A percentile compares a stretch with the other conserved stretches of the same genome.
These are phyloP conservation scores for Prionace glauca DNA, from an alignment of 2,797 vertebrate species.

Conservation along the genomic window DNA sequence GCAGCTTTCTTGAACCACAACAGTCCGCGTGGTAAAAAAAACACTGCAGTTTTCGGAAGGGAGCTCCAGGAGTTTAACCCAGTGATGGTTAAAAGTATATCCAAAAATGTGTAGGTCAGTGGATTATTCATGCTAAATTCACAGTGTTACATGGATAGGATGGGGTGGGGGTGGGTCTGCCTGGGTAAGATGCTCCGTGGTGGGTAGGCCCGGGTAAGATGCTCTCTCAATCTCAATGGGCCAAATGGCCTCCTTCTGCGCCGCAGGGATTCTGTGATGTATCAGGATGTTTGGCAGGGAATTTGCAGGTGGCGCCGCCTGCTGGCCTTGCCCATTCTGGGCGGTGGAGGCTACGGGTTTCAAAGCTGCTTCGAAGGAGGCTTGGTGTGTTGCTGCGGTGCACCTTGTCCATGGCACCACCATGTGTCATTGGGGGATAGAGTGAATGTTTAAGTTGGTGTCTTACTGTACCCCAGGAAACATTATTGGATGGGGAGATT, in stretches of 20 bases:
- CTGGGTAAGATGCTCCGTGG: too few relatives aligned
- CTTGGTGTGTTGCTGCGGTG: neutral
- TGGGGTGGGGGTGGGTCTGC: too few relatives aligned
- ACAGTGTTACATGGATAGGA: too few relatives aligned
- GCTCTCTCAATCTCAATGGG: too few relatives aligned
- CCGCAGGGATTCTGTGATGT: too few relatives aligned
- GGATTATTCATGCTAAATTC: too few relatives aligned
- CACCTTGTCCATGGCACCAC: neutral
- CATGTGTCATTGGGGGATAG: neutral
- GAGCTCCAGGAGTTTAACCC: neutral
- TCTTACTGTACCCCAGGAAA: neutral
- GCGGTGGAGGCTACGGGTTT: neutral
- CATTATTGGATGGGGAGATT: neutral
- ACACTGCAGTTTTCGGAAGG: neutral
- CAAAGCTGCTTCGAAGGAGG: neutral
- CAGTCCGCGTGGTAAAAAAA: neutral
- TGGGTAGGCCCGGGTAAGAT: too few relatives aligned
- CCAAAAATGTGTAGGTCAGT: too few relatives aligned
- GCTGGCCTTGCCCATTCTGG: too few relatives aligned
- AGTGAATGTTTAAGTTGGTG: neutral
- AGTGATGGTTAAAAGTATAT: neutral
- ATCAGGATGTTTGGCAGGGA: neutral
- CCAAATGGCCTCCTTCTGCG: too few relatives aligned
- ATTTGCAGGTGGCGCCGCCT: neutral
- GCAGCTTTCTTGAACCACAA: too few relatives aligned